Conservation (phyloP, 1,140 invertebrate species). For the Littorina saxatilis region DNA sequence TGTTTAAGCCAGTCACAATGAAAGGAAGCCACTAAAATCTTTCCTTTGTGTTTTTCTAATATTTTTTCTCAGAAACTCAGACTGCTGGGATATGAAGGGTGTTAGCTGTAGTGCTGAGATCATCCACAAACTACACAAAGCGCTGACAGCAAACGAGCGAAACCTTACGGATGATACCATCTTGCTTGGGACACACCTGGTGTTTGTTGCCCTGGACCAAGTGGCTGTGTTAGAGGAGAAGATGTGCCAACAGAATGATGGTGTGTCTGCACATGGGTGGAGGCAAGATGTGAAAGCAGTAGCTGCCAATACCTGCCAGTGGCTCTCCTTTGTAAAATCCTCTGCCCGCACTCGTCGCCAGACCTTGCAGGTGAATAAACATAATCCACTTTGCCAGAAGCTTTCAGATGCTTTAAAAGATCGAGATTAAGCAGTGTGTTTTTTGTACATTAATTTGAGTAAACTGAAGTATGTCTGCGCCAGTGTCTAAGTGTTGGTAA, state of each 20-base stretch:
- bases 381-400: too few species aligned
- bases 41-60: not conserved
- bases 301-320: not conserved
- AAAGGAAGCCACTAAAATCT: too few species aligned
- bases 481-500: too few species aligned
- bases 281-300: not conserved
- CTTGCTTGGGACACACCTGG: not conserved
- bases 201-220: not conserved
- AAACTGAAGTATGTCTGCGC: too few species aligned
- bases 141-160: not conserved
- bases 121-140: not conserved
- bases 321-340: not conserved
- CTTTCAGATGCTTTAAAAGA: too few species aligned
- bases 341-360: too few species aligned
- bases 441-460: too few species aligned
- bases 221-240: constrained; percentile 12
- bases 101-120: not conserved
- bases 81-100: not conserved
- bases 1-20: too few species aligned
- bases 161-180: not conserved
- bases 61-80: not conserved
- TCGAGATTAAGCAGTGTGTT: too few species aligned
- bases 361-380: not conserved
- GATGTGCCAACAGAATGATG: not conserved
- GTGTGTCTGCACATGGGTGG: not conserved